These are phyloP conservation scores for Bubo blakistoni DNA, from an alignment of 2,113 vertebrate genomes.

Conservation along the genomic window DNA sequence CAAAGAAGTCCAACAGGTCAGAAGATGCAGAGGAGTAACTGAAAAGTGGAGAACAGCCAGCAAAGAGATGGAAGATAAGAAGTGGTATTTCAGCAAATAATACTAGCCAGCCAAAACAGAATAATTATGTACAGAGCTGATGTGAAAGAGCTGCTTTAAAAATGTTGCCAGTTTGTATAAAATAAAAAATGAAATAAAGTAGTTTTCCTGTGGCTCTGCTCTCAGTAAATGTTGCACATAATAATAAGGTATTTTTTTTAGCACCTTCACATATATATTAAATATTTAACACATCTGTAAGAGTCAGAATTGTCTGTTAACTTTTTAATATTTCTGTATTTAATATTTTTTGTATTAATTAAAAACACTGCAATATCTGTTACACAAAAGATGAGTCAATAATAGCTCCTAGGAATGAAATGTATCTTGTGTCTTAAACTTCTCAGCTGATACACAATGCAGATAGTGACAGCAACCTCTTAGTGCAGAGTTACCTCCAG, in stretches of 20 bases:
- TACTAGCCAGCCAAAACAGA: slow-evolving; percentile 13
- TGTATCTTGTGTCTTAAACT: not conserved
- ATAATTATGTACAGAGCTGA: not conserved
- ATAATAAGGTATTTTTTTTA: not conserved
- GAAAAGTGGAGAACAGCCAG: slow-evolving; percentile 36
- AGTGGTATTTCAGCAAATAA: slow-evolving; percentile 43
- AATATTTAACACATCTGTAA: not conserved
- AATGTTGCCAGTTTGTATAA: not conserved
- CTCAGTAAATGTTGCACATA: not conserved
- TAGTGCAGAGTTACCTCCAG: not conserved
- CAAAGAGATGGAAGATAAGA: slow-evolving; percentile 53
- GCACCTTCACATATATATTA: not conserved
- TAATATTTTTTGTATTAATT: not conserved
- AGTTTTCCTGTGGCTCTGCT: not conserved
- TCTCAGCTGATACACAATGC: not conserved
- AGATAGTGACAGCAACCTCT: not conserved
- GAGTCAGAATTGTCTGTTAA: not conserved
- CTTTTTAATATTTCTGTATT: not conserved
- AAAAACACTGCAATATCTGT: not conserved
- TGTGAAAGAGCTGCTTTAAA: not conserved
- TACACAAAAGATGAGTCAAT: not conserved
- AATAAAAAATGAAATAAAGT: not conserved
- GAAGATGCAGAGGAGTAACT: slow-evolving; percentile 30
- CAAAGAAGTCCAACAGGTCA: not conserved
- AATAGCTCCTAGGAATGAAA: not conserved